Evolutionary conservation across 2,888 invertebrate species (phyloP).

Genomic region (Digitonthophagus gazella): DNA sequence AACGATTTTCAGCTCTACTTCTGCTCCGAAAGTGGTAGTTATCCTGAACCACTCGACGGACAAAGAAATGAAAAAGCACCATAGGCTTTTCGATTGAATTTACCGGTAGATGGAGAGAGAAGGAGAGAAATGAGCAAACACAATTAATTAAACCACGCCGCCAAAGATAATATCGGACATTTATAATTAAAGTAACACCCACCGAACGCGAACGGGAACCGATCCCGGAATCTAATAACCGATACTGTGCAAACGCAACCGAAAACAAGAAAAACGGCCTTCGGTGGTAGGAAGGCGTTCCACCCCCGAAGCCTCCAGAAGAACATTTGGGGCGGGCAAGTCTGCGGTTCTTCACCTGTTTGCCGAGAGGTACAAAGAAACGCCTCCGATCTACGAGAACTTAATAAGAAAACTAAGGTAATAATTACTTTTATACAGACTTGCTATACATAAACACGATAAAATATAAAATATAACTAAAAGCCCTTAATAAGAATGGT

Average conservation of each 20-base stretch:
- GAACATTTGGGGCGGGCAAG: slow-evolving; percentile 31
- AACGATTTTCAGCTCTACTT: slow-evolving; percentile 41
- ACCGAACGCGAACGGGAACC: slow-evolving; percentile 33
- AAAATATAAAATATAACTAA: too few relatives aligned
- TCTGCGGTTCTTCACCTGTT: slow-evolving; percentile 2
- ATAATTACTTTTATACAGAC: too few relatives aligned
- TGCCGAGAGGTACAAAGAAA: background rate
- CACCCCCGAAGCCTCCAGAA: slow-evolving; percentile 2
- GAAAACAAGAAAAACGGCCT: slow-evolving; percentile 23
- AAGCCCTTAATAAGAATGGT: too few relatives aligned
- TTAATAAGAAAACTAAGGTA: background rate
- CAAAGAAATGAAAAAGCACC: too few relatives aligned
- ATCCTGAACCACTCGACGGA: slow-evolving; percentile 39
- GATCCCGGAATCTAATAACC: slow-evolving; percentile 33
- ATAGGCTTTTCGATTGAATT: too few relatives aligned
- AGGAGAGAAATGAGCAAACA: background rate
- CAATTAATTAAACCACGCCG: background rate
- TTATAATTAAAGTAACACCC: slow-evolving; percentile 38
- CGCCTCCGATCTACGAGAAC: background rate
- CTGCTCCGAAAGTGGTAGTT: slow-evolving; percentile 48
- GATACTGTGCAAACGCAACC: slow-evolving; percentile 30
- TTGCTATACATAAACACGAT: too few relatives aligned
- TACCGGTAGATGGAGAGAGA: too few relatives aligned
- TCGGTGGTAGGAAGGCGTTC: slow-evolving; percentile 22
- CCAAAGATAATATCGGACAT: background rate